A percentile compares a stretch with the other conserved stretches of the same genome.
phyloP scores from a whole-genome alignment of 37 sponge, comb jelly and placozoan species.

The Halichondria panicea region DNA sequence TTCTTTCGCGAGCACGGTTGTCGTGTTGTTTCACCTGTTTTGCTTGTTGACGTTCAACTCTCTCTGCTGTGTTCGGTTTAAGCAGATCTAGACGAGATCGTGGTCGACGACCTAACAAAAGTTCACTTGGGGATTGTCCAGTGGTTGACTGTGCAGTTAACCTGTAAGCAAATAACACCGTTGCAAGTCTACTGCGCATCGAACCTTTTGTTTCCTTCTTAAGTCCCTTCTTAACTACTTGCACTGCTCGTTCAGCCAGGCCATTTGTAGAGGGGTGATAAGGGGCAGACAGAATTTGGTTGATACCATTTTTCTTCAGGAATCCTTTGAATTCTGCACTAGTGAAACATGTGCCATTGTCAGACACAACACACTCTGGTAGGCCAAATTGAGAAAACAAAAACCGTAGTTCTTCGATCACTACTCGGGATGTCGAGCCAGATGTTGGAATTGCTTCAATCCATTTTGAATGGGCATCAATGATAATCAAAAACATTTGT shows the following conservation, averaged over 20 bases:
- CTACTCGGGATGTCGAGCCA: not conserved
- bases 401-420: slow-evolving; percentile 10
- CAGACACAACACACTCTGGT: slow-evolving; percentile 27
- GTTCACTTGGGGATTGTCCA: slow-evolving; percentile 28
- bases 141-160: slow-evolving; percentile 37
- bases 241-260: slow-evolving; percentile 35
- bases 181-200: slow-evolving; percentile 2
- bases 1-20: not conserved
- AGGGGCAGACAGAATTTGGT: no score
- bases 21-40: slow-evolving; percentile 12
- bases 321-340: slow-evolving; percentile 35
- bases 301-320: not conserved
- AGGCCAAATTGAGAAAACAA: slow-evolving; percentile 30
- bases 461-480: slow-evolving; percentile 57
- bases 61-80: slow-evolving; percentile 12
- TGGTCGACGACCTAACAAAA: slow-evolving; percentile 39
- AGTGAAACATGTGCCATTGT: slow-evolving; percentile 44
- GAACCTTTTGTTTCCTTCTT: slow-evolving; percentile 14
- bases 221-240: slow-evolving; percentile 29
- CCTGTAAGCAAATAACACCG: slow-evolving; percentile 37
- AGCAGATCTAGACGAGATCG: slow-evolving; percentile 33
- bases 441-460: slow-evolving; percentile 21
- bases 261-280: slow-evolving; percentile 38
- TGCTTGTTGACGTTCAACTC: slow-evolving; percentile 12
- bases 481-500: slow-evolving; percentile 29